Evolutionary conservation across 2,888 invertebrate genomes (phyloP), one percentile per base, ranked within the genome.

Genomic region (Drosophila melanosoma): DNA sequence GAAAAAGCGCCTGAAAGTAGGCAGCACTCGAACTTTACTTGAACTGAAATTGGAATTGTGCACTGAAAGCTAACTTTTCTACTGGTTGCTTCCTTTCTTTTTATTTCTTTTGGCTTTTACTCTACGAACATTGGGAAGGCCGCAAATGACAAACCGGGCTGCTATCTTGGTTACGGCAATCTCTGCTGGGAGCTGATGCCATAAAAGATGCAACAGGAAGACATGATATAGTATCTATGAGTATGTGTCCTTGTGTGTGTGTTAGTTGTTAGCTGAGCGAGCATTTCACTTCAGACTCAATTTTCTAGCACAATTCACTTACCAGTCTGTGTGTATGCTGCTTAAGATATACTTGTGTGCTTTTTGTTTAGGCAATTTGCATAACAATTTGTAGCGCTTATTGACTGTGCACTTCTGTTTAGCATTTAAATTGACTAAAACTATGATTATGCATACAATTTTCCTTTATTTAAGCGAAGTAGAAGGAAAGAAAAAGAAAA

Each of bases 121-220:
- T 17, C 56, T 29, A 56, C 40, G 26, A 36, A 23, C 48, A 40
- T 38, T 53, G 57, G 60, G 29, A 65, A 49, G 49, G 36, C 80
- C 65, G 49, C 62, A 64, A 49, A 68, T 45, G 54, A 53, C 58
- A 66, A 61, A 58, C 57, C 52, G 69, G 32, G 58, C 62, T 66
- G 63, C 63, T 53, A 82, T 64, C 61, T 66, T 51, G 66, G 65
- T 49, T 33, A 23, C 32, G 49, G 72, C 64, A 66, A 76, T 82
- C 66, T 71, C 32, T 29, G 12, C 59, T 48, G 23, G 54, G 66
- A 53, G 52, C 51, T 52, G 38, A 17, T 63, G 51, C 33, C 59
- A 62, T 60, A 68, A 63, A 57, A 60, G 72, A 80, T 81, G 80
- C 80, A 83, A 80, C 80, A 80, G 79, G 84, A 77, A 77, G 54